Evolutionary conservation across 2,888 invertebrate genomes (phyloP), one percentile per base, ranked within the genome.

Genomic region (Diplazon laetatorius): DNA sequence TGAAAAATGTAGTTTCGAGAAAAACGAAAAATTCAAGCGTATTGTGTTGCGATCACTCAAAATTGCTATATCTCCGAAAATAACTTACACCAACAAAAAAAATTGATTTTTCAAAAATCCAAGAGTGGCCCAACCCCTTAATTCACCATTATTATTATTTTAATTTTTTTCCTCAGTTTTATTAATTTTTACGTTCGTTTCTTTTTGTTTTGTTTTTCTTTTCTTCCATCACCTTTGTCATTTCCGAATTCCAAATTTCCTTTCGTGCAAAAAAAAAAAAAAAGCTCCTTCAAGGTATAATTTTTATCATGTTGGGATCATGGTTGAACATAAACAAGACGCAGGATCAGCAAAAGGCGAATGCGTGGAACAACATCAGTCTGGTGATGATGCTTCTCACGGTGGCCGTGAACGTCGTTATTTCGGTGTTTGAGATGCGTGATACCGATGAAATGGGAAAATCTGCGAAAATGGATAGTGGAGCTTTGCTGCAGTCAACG

Each of bases 321-420:
- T 91, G 92, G 80, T 91, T 93, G 85, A 93, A 95, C 89, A 93
- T 95, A 83, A 95, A 95, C 90, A 93, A 93, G 78, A 91, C 92
- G 76, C 91, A 92, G 12, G 92, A 94, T 76, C 93, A 93, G 60
- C 91, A 92, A n/a, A 92, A 91, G 80, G 94, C 94, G 0, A 93
- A 94, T 82, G 88, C 92, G 65, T 91, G 94, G 78, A 95, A 95
- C 88, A 94, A 95, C 85, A 88, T 93, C 12, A 92, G 93, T 81
- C 89, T 95, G 62, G 89, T 92, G 22, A 90, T 94, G 80, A 94
- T 94, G 91, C 90, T 93, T 35, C 74, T 94, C 6, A 92, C 94
- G 78, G 93, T 94, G 77, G 92, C 93, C 10, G 89, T 94, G 10
- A 95, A 95, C 86, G 90, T 94, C 59, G 85, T 95, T 18, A 94